These are phyloP conservation scores for Chaetops frenatus DNA, from an alignment of 2,113 vertebrate species.

Conservation along the genomic window DNA sequence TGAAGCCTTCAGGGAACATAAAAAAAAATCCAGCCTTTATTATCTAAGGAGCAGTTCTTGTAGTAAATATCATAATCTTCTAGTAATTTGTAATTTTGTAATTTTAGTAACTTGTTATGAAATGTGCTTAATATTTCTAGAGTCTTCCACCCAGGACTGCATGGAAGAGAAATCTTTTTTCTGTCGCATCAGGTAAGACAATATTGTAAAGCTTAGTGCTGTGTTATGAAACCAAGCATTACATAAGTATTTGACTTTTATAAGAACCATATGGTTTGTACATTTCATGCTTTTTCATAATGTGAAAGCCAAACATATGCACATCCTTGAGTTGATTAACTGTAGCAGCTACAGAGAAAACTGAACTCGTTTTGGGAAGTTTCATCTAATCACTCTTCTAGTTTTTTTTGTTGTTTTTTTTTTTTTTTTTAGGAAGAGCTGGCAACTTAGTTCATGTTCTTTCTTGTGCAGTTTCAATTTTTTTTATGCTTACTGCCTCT, in stretches of 20 bases:
- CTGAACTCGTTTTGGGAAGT: not conserved
- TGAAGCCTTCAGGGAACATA: not conserved
- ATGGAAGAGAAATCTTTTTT: slow-evolving; percentile 95
- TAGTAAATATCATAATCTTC: not conserved
- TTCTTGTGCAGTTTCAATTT: not conserved
- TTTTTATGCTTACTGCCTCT: not conserved
- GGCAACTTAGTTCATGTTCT: not conserved
- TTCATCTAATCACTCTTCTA: not conserved
- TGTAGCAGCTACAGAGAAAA: not conserved
- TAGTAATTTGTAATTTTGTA: not conserved
- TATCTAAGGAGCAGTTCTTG: not conserved
- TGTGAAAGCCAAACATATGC: not conserved
- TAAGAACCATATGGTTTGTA: not conserved
- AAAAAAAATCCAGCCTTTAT: not conserved
- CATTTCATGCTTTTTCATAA: not conserved
- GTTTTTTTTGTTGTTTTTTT: not conserved
- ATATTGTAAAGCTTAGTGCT: not conserved
- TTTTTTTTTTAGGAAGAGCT: not conserved
- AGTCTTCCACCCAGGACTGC: slow-evolving; percentile 83
- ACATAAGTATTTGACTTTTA: not conserved
- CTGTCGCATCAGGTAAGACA: slow-evolving; percentile 88
- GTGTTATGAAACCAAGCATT: not conserved
- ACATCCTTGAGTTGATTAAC: not conserved
- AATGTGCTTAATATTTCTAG: slow-evolving; percentile 64
- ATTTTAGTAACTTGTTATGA: not conserved